phyloP scores from a whole-genome alignment of 2,113 vertebrate genomes.

The Amphiprion percula region DNA sequence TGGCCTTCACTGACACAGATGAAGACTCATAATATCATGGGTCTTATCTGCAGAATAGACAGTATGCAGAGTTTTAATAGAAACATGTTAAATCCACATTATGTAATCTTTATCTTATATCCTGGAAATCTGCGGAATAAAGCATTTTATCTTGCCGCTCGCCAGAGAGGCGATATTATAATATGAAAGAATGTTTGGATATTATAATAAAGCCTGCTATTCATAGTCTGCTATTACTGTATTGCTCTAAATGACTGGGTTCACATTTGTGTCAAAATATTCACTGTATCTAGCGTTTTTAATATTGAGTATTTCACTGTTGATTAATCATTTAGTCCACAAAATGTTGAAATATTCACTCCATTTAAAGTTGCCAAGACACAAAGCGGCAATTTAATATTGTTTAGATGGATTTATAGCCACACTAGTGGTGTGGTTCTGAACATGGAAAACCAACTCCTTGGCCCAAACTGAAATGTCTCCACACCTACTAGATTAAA shows the following conservation, averaged over 20 bases:
- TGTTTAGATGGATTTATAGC: too few species aligned
- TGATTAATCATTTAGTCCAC: background rate
- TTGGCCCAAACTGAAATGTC: too few species aligned
- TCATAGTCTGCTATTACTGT: slow-evolving; percentile 40
- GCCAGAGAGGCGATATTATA: slow-evolving; percentile 19
- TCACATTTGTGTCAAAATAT: slow-evolving; percentile 1
- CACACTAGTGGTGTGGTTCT: too few species aligned
- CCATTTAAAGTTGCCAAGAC: background rate
- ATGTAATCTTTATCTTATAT: slow-evolving; percentile 60
- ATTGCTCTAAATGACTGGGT: slow-evolving; percentile 20
- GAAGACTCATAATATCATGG: slow-evolving; percentile 8
- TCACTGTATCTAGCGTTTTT: slow-evolving; percentile 1
- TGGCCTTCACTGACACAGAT: slow-evolving; percentile 17
- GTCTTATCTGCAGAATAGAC: slow-evolving; percentile 21
- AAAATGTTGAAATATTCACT: background rate
- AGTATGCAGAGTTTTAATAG: slow-evolving; percentile 43
- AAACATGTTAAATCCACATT: slow-evolving; percentile 58
- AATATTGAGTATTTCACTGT: background rate
- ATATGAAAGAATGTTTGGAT: slow-evolving; percentile 25
- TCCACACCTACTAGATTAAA: too few species aligned
- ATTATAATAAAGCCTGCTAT: slow-evolving; percentile 34
- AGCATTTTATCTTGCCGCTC: background rate
- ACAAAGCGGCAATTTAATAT: too few species aligned
- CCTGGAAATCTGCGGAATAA: slow-evolving; percentile 48
- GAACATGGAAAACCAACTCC: too few species aligned